These are phyloP conservation scores for Stenoptilia bipunctidactyla DNA, from an alignment of 2,888 invertebrate genomes.

Conservation along the genomic window DNA sequence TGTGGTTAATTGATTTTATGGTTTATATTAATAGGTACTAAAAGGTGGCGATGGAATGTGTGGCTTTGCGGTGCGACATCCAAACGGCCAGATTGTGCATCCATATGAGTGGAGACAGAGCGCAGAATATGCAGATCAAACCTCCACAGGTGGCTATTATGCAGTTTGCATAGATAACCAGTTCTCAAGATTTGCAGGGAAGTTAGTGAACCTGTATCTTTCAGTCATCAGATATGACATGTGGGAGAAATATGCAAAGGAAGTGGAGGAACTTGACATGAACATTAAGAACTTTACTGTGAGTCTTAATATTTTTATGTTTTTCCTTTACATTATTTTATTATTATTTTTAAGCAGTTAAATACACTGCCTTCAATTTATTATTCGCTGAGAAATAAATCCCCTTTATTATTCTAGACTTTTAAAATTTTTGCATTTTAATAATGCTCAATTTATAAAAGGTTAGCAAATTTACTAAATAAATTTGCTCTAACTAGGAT, in stretches of 20 bases:
- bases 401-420: no score
- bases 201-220: slow-evolving; percentile 89
- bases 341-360: no score
- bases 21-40: slow-evolving; percentile 85
- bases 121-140: slow-evolving; percentile 89
- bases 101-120: slow-evolving; percentile 93
- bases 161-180: slow-evolving; percentile 94
- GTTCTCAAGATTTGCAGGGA: slow-evolving; percentile 90
- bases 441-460: no score
- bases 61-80: slow-evolving; percentile 90
- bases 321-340: no score
- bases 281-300: slow-evolving; percentile 94
- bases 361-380: no score
- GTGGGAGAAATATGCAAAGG: slow-evolving; percentile 93
- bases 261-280: slow-evolving; percentile 87
- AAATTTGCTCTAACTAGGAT: no score
- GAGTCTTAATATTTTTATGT: slow-evolving; percentile 30
- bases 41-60: slow-evolving; percentile 95
- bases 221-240: slow-evolving; percentile 93
- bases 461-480: no score
- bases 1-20: slow-evolving; percentile 21
- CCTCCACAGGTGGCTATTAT: slow-evolving; percentile 87
- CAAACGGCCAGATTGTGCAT: slow-evolving; percentile 85
- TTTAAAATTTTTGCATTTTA: no score
- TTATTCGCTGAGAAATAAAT: no score